phyloP scores from a whole-genome alignment of 2,797 vertebrate species.

The Hipposideros larvatus region DNA sequence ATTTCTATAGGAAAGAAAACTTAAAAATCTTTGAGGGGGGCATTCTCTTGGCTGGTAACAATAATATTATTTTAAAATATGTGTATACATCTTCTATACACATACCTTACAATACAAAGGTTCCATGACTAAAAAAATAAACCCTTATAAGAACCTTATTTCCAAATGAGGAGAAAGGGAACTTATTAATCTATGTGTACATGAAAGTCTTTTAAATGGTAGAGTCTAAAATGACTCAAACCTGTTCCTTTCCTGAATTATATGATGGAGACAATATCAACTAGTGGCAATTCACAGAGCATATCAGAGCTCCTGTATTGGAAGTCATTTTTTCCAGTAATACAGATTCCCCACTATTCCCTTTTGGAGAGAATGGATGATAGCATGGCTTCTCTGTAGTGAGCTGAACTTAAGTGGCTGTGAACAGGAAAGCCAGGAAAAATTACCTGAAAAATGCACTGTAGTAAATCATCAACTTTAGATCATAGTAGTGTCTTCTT shows the following conservation, averaged over 20 bases:
- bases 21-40: too few relatives aligned
- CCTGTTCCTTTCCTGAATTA: neutral
- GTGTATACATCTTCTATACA: neutral
- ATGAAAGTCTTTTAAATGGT: neutral
- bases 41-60: too few relatives aligned
- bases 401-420: neutral
- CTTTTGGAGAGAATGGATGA: neutral
- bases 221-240: neutral
- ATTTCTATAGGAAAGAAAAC: too few relatives aligned
- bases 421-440: neutral
- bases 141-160: neutral
- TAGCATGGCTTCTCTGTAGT: accelerated
- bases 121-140: neutral
- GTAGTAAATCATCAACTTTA: neutral
- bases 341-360: too few relatives aligned
- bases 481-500: neutral
- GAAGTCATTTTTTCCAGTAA: neutral
- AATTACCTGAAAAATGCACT: neutral
- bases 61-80: neutral
- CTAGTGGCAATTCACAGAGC: neutral
- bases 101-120: neutral
- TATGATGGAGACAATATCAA: neutral
- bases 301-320: neutral
- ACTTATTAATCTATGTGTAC: neutral
- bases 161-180: neutral